Evolutionary conservation across 2,113 vertebrate species (phyloP).

Genomic region (Piprites chloris): DNA sequence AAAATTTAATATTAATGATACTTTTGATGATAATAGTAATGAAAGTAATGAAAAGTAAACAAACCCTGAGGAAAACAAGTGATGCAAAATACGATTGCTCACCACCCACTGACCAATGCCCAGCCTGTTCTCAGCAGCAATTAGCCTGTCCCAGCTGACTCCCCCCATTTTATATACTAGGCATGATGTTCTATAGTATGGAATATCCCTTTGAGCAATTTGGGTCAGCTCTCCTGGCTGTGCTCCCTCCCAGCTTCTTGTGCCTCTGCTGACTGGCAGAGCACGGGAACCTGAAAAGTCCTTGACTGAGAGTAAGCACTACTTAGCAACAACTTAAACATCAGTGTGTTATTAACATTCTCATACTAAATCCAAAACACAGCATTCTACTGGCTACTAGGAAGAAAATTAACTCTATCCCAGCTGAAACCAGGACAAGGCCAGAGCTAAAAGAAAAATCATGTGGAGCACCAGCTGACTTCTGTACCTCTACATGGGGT

Average conservation of each 20-base stretch:
- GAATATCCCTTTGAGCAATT: background rate
- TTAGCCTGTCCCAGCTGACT: background rate
- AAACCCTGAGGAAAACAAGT: background rate
- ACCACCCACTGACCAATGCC: background rate
- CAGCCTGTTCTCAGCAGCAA: background rate
- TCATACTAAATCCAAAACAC: background rate
- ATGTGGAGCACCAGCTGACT: background rate
- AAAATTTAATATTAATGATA: background rate
- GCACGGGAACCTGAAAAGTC: rapidly evolving
- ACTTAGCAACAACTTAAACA: background rate
- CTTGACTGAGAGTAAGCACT: background rate
- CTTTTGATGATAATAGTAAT: too few relatives aligned
- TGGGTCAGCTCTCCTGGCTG: background rate
- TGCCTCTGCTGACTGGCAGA: background rate
- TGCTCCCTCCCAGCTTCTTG: background rate
- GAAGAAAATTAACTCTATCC: background rate
- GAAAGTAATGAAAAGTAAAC: background rate
- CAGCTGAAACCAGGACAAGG: background rate
- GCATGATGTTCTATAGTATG: background rate
- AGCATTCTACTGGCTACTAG: background rate
- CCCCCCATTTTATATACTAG: background rate
- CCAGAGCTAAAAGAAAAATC: background rate
- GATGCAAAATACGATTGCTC: background rate
- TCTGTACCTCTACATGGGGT: rapidly evolving
- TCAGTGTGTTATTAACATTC: background rate